phyloP scores from a whole-genome alignment of 2,888 invertebrate genomes.

The Sesia bembeciformis region DNA sequence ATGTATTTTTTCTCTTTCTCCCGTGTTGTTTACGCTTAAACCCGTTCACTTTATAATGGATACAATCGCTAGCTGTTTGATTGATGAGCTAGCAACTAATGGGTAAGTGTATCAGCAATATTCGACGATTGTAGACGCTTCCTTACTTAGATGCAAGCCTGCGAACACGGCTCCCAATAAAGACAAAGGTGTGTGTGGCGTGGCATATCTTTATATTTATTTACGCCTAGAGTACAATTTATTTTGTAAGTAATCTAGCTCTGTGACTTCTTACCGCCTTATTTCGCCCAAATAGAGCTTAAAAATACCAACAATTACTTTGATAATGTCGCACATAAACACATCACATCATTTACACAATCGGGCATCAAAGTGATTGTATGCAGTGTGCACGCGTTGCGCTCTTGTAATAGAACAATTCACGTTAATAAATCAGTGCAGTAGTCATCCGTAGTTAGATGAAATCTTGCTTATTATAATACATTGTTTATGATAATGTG shows the following conservation, averaged over 20 bases:
- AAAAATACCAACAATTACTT: conserved; percentile 19
- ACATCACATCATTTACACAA: conserved; percentile 10
- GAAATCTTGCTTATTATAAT: too few relatives aligned
- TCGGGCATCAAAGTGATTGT: conserved; percentile 23
- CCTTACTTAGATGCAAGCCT: conserved; percentile 36
- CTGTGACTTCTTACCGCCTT: not conserved
- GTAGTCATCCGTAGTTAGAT: too few relatives aligned
- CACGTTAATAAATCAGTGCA: too few relatives aligned
- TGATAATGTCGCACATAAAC: conserved; percentile 4
- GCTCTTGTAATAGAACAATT: too few relatives aligned
- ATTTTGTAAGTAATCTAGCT: conserved; percentile 2
- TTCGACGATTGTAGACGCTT: conserved; percentile 51
- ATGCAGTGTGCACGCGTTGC: conserved; percentile 13
- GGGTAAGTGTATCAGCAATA: conserved; percentile 78
- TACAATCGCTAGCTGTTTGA: conserved; percentile 82
- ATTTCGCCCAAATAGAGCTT: not conserved
- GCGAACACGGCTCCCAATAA: not conserved
- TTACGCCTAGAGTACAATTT: conserved; percentile 13
- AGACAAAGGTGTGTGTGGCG: conserved; percentile 4
- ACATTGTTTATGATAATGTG: too few relatives aligned
- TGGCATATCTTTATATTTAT: conserved; percentile 9
- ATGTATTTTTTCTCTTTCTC: conserved; percentile 58
- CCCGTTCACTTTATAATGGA: conserved; percentile 57
- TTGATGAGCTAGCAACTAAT: conserved; percentile 86
- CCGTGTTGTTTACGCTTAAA: conserved; percentile 62